Base-by-base conservation (phyloP, 1,140 invertebrate genomes). In the Chlorops oryzae region DNA sequence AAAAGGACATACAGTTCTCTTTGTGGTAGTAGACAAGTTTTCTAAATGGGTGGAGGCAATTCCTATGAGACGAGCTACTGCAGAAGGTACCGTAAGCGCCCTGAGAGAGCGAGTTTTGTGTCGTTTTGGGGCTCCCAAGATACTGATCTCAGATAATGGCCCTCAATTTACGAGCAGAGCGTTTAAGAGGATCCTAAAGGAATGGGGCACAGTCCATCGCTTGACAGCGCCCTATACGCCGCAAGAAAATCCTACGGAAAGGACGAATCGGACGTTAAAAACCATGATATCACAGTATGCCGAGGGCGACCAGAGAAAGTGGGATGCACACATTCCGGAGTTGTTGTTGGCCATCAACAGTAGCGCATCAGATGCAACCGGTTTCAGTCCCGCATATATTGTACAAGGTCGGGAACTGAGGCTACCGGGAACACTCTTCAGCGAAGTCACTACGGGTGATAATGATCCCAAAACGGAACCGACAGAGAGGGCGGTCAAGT, bases 31-130 rank as follows among this genome's bases (percentile, higher is more conserved):
- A 3, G 27, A 46, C 22, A 17, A 21, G 20, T 46, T 47, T 23
- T 35, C 45, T n/a, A 47, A 47, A 23, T 47, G 34, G 45, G 21
- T 15, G 13, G 45, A 47, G n/a, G 13, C 25, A 12, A 32, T 46
- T 6, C 15, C 34, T 3, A 15, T 38, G 18, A 17, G 32, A 5
- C 15, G 23, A 10, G 45, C 32, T 4, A 37, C 34, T 3, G 3
- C 45, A 6, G 20, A 20, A 21, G 21, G 13, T 15, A 22, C 38
- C 9, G 38, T 47, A 6, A 47, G 38, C 13, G 20, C 45, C 2
- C 18, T 47, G 22, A 5, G 34, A 13, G 45, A 47, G 15, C 32
- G 32, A 3, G 25, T 47, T 12, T 7, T 47, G 7, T 13, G 20
- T 13, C 32, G 45, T 7, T 37, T 20, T 12, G 45, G 45, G 5